Evolutionary conservation across 2,113 vertebrate species (phyloP), one percentile per base, ranked within the genome.

Genomic region (Taxidea taxus): DNA sequence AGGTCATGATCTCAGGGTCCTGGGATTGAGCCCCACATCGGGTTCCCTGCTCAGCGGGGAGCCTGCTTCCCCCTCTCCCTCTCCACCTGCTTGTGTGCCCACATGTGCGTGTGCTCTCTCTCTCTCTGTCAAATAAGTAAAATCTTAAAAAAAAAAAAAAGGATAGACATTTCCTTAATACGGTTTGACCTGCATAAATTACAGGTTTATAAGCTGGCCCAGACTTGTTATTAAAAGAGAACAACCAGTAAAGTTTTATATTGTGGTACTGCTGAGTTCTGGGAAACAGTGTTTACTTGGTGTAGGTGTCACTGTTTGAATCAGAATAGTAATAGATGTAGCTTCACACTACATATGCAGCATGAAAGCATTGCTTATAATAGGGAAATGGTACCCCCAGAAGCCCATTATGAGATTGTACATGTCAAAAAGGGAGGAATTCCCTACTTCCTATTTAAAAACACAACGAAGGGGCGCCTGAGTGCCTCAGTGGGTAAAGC

Each of bases 281-380:
- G 93, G 64, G 64, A 5, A 44, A 4, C 31, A 66, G 25, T 4
- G 77, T 72, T 81, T 75, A 34, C 39, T 94, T 72, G 74, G 34
- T 62, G 1, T 74, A 18, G 23, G 16, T 21, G 68, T 37, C 78
- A 37, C 68, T 77, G 0, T 68, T 31, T 83, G 94, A 64, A 23
- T 84, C 64, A 97, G 97, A 96, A 94, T 90, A 92, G 97, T 74
- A 29, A 95, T 72, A 66, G 97, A 81, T 98, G 44, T 90, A 96
- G 87, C 94, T 98, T 97, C 95, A 97, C 96, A 93, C 96, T 98
- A 56, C 20, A 7, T 27, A 27, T 70, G 12, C 42, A 49, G 0
- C 4, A 56, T 31, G 93, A 98, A 97, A 96, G 96, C 97, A 96
- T 94, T 98, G 98, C 97, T 98, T 96, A 98, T 87, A 92, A 95